Percentiles rank a stretch among this genome's conserved stretches.
Conservation (phyloP, 2,888 invertebrate species). For the Temnothorax unifasciatus region DNA sequence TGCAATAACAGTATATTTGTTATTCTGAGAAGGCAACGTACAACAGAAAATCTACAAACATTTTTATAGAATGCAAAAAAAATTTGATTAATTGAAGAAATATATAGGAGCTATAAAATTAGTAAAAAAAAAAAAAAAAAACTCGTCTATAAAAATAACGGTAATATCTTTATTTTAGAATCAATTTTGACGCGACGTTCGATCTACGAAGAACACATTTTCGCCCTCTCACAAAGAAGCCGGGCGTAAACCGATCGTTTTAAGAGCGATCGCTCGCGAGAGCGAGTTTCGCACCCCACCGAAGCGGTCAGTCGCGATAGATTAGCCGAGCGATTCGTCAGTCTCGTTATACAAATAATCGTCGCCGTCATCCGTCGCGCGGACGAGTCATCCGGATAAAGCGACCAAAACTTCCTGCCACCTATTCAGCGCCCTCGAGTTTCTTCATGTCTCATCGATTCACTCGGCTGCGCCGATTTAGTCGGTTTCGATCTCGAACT, state of each 20-base stretch:
- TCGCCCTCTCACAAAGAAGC: conserved; percentile 29
- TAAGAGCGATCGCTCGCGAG: conserved; percentile 66
- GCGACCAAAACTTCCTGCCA: conserved; percentile 41
- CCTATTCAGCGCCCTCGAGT: conserved; percentile 40
- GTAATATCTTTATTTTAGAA: neutral
- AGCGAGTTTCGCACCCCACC: conserved; percentile 81
- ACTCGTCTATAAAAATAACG: neutral
- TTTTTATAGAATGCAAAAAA: neutral
- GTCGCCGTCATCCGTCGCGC: conserved; percentile 27
- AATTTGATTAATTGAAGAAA: neutral
- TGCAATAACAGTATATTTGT: conserved; percentile 23
- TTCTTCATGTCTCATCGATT: conserved; percentile 51
- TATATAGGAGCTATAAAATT: neutral
- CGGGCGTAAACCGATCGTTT: conserved; percentile 69
- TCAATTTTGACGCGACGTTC: neutral
- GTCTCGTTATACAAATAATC: conserved; percentile 56
- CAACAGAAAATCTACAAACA: neutral
- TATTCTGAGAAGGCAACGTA: neutral
- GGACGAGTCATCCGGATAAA: conserved; percentile 47
- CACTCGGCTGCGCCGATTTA: conserved; percentile 44
- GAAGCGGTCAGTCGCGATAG: conserved; percentile 80
- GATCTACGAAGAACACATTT: neutral
- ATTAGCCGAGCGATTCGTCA: conserved; percentile 83
- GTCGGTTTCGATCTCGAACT: conserved; percentile 34
- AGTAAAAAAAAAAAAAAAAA: no score